A percentile compares a stretch with the other conserved stretches of the same genome.
These are phyloP conservation scores for Dysmachus trigonus DNA, from an alignment of 2,888 invertebrate genomes.

Conservation along the genomic window DNA sequence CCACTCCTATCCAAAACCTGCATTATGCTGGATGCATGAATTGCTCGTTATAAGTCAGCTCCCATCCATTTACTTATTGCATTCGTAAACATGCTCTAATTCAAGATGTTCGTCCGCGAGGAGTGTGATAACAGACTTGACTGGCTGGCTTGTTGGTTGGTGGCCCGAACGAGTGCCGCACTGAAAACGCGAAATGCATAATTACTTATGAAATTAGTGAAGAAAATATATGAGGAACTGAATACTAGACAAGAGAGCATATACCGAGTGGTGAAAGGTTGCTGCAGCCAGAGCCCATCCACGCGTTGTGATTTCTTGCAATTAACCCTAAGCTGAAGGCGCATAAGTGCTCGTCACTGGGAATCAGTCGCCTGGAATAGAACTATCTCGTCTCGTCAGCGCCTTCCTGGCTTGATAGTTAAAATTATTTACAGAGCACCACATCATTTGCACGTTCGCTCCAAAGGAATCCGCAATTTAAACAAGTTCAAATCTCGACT, in stretches of 20 bases:
- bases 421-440: not conserved
- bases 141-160: too few relatives aligned
- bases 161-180: not conserved
- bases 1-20: not conserved
- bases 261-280: not conserved
- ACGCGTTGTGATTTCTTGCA: not conserved
- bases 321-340: not conserved
- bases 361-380: not conserved
- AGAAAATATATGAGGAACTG: not conserved
- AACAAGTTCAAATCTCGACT: not conserved
- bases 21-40: not conserved
- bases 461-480: not conserved
- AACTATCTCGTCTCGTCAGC: not conserved
- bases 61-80: not conserved
- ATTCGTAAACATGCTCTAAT: not conserved
- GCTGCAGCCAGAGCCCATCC: not conserved
- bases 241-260: not conserved
- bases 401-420: not conserved
- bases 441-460: not conserved
- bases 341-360: not conserved
- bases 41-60: not conserved
- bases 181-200: not conserved
- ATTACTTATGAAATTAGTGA: not conserved
- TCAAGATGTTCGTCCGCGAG: not conserved
- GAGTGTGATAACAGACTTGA: not conserved